Percentiles rank a stretch among this genome's conserved stretches.
Conservation (phyloP, 2,113 vertebrate species). For the Tympanuchus pallidicinctus region DNA sequence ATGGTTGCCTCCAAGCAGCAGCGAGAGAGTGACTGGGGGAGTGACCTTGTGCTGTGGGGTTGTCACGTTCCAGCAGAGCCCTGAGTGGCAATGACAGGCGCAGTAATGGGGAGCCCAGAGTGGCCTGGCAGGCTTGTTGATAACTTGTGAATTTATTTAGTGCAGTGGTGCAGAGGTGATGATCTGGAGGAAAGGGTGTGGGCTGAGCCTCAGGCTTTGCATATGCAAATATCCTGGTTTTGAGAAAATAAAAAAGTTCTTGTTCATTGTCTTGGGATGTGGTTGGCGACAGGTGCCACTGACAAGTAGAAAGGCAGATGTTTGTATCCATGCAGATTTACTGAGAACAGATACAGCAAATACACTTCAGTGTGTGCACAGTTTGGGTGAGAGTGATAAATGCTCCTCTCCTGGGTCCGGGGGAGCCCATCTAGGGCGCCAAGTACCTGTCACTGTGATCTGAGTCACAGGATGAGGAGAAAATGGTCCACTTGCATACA, state of each 20-base stretch:
- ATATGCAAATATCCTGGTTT: slow-evolving; percentile 72
- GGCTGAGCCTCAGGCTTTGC: slow-evolving; percentile 50
- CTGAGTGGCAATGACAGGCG: slow-evolving; percentile 61
- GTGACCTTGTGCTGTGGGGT: slow-evolving; percentile 53
- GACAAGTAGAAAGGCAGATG: slow-evolving; percentile 70
- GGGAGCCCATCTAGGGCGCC: neutral
- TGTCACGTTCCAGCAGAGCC: slow-evolving; percentile 58
- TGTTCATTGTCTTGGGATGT: slow-evolving; percentile 67
- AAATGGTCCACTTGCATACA: neutral
- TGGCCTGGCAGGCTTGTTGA: slow-evolving; percentile 48
- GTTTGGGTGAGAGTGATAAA: slow-evolving; percentile 64
- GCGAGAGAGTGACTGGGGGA: slow-evolving; percentile 34
- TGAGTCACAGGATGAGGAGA: neutral
- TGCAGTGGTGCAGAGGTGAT: slow-evolving; percentile 65
- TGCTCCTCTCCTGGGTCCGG: slow-evolving; percentile 42
- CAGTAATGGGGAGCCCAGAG: slow-evolving; percentile 41
- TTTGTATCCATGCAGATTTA: slow-evolving; percentile 70
- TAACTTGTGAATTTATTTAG: slow-evolving; percentile 76
- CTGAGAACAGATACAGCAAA: slow-evolving; percentile 65
- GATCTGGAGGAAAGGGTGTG: slow-evolving; percentile 68
- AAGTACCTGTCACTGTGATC: neutral
- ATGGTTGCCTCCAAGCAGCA: slow-evolving; percentile 38
- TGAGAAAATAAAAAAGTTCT: neutral
- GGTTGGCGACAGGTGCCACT: slow-evolving; percentile 59
- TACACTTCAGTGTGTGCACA: slow-evolving; percentile 27